Conservation (phyloP, 2,888 invertebrate species). For the Melipona bicolor region DNA sequence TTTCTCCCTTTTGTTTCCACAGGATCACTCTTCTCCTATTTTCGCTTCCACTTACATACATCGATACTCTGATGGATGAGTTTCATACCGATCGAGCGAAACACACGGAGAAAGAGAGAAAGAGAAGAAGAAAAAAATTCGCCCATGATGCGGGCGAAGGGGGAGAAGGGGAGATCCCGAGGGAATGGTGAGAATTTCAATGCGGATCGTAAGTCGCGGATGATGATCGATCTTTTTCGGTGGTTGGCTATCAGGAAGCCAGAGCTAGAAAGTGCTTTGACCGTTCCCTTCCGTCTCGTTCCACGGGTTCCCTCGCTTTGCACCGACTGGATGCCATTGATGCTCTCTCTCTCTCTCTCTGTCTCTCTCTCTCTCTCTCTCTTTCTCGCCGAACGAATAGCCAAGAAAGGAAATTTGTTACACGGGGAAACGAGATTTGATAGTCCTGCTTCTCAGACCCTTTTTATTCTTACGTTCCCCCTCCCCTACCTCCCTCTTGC, state of each 20-base stretch:
- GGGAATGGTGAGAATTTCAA: slow-evolving; percentile 42
- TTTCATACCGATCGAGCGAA: slow-evolving; percentile 9
- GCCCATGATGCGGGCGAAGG: background rate
- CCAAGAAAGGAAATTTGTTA: slow-evolving; percentile 53
- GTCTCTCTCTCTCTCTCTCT: background rate
- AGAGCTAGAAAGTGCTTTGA: slow-evolving; percentile 49
- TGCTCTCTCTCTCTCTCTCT: background rate
- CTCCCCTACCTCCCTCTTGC: too few relatives aligned
- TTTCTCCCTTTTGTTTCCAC: background rate
- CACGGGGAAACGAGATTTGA: slow-evolving; percentile 38
- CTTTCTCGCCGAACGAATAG: slow-evolving; percentile 21
- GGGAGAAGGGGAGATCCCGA: slow-evolving; percentile 6
- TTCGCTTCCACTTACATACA: slow-evolving; percentile 1
- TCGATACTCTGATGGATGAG: slow-evolving; percentile 20
- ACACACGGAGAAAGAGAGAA: background rate
- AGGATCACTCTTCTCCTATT: background rate
- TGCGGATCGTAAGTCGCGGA: slow-evolving; percentile 40
- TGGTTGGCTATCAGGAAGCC: slow-evolving; percentile 41
- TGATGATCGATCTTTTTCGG: slow-evolving; percentile 57
- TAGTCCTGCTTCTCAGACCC: background rate
- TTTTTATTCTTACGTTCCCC: background rate
- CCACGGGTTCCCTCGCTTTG: slow-evolving; percentile 22
- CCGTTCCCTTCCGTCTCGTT: slow-evolving; percentile 39
- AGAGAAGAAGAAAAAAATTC: background rate
- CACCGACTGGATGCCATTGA: background rate